Evolutionary conservation across 2,113 vertebrate genomes (phyloP).

Genomic region (Sterrhoptilus dennistouni): DNA sequence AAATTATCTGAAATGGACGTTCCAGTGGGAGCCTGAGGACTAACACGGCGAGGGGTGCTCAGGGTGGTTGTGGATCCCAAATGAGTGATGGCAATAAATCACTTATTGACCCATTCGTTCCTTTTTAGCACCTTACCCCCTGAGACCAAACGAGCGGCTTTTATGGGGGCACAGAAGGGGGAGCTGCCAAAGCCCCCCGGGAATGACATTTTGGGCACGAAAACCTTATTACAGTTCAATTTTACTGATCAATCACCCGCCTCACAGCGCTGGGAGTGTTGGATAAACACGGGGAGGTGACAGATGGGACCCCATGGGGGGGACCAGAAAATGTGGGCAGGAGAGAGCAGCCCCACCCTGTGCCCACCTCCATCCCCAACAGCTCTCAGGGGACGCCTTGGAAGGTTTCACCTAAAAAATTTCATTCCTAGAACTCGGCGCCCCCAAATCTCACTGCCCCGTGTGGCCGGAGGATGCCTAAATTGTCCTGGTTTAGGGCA

Average conservation of each 20-base stretch:
- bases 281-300: neutral
- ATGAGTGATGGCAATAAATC: neutral
- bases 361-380: neutral
- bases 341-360: neutral
- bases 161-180: neutral
- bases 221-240: neutral
- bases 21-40: neutral
- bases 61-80: neutral
- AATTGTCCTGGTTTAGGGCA: too few relatives aligned
- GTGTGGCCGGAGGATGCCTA: neutral
- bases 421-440: rapidly evolving
- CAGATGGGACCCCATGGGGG: neutral
- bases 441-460: neutral
- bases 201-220: neutral
- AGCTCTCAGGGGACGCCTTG: neutral
- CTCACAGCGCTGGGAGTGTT: neutral
- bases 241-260: neutral
- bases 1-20: neutral
- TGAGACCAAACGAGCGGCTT: neutral
- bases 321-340: neutral
- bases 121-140: neutral
- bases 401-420: neutral
- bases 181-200: neutral
- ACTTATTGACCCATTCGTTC: neutral
- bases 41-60: neutral